Evolutionary conservation across 2,113 vertebrate genomes (phyloP).

Genomic region (Grallaria varia): DNA sequence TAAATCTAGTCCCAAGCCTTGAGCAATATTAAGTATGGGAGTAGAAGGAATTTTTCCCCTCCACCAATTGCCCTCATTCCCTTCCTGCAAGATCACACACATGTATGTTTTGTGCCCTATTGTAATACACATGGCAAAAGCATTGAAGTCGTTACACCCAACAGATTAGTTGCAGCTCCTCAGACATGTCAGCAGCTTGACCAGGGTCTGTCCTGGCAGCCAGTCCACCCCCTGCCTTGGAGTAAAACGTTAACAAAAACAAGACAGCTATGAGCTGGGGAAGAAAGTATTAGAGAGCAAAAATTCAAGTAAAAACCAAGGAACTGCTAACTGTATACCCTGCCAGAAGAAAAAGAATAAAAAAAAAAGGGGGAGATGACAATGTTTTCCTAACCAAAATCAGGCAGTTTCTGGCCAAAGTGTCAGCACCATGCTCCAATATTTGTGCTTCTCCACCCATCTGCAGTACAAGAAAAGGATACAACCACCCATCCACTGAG

Average conservation of each 20-base stretch:
- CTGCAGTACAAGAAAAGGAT: background rate
- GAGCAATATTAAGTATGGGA: background rate
- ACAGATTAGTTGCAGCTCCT: background rate
- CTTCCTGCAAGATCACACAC: background rate
- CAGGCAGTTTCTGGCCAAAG: background rate
- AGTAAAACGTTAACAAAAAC: background rate
- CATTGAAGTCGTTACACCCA: background rate
- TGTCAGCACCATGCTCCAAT: slow-evolving; percentile 6
- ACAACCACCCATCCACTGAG: slow-evolving; percentile 27
- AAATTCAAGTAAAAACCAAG: background rate
- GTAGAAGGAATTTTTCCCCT: background rate
- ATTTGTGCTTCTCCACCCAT: slow-evolving; percentile 10
- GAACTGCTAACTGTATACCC: background rate
- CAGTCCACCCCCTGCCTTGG: background rate
- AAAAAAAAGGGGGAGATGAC: background rate
- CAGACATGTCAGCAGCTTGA: background rate
- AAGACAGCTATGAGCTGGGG: background rate
- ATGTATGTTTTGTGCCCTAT: background rate
- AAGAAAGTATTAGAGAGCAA: background rate
- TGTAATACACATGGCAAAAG: background rate
- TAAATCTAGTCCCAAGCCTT: background rate
- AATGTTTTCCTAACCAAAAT: background rate
- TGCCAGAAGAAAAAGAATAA: background rate
- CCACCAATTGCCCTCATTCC: background rate
- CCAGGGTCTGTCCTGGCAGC: background rate